Percentiles rank a stretch among this genome's conserved stretches.
Evolutionary conservation across 2,113 vertebrate genomes (phyloP).

Genomic region (Onychostruthus taczanowskii): DNA sequence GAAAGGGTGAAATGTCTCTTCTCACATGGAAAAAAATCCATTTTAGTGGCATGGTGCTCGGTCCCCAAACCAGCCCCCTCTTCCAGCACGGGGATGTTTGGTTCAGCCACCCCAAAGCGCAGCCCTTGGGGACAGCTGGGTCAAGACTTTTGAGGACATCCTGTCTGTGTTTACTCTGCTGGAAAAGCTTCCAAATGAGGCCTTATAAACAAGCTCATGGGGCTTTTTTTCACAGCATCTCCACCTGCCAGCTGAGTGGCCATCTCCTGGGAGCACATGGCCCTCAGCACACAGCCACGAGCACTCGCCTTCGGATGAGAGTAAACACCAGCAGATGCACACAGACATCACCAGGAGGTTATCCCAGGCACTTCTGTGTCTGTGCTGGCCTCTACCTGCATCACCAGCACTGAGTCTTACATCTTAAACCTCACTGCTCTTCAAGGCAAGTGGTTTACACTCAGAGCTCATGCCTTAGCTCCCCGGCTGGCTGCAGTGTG

Average conservation of each 20-base stretch:
- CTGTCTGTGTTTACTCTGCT: background rate
- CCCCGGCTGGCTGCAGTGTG: rapidly evolving
- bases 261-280: rapidly evolving
- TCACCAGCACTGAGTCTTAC: background rate
- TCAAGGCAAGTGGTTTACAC: background rate
- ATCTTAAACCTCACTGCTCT: background rate
- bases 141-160: background rate
- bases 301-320: background rate
- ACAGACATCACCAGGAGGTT: background rate
- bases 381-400: rapidly evolving
- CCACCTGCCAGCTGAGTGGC: background rate
- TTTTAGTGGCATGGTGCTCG: rapidly evolving
- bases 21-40: background rate
- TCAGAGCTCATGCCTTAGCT: rapidly evolving
- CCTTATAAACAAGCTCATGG: background rate
- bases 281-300: background rate
- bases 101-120: background rate
- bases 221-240: background rate
- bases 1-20: rapidly evolving
- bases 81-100: rapidly evolving
- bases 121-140: background rate
- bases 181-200: background rate
- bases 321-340: background rate
- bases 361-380: background rate
- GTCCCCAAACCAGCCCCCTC: background rate